Evolutionary conservation across 2,888 invertebrate genomes (phyloP).

Genomic region (Leucophenga maculata): DNA sequence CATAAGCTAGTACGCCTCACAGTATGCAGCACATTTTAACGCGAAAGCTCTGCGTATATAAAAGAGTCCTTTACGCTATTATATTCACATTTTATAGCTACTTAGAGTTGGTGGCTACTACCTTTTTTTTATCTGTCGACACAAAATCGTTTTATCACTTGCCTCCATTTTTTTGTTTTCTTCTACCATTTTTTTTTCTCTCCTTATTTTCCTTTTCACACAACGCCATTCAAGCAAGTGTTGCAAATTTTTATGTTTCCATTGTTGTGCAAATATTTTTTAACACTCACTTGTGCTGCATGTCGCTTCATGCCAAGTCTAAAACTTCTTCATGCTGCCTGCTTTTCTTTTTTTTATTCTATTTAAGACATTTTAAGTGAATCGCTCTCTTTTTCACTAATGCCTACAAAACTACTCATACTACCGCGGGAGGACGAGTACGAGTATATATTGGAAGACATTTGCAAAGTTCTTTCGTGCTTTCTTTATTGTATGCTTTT

Average conservation of each 20-base stretch:
- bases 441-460: background rate
- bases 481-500: conserved; percentile 45
- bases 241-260: conserved; percentile 34
- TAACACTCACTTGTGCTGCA: conserved; percentile 45
- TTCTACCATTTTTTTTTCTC: conserved; percentile 35
- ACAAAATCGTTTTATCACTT: too few species aligned
- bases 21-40: too few species aligned
- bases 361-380: conserved; percentile 39
- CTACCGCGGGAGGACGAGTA: too few species aligned
- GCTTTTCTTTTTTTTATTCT: too few species aligned
- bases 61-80: conserved; percentile 47
- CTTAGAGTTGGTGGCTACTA: conserved; percentile 51
- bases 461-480: background rate
- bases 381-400: conserved; percentile 26
- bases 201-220: conserved; percentile 6
- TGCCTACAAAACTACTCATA: too few species aligned
- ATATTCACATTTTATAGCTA: conserved; percentile 61
- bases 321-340: background rate
- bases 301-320: conserved; percentile 32
- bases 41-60: too few species aligned
- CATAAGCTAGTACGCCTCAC: too few species aligned
- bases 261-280: conserved; percentile 60
- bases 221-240: conserved; percentile 22
- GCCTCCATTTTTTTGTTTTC: conserved; percentile 17
- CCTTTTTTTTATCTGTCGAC: conserved; percentile 20